phyloP scores from a whole-genome alignment of 2,888 invertebrate genomes.

The Phorcus lineatus region DNA sequence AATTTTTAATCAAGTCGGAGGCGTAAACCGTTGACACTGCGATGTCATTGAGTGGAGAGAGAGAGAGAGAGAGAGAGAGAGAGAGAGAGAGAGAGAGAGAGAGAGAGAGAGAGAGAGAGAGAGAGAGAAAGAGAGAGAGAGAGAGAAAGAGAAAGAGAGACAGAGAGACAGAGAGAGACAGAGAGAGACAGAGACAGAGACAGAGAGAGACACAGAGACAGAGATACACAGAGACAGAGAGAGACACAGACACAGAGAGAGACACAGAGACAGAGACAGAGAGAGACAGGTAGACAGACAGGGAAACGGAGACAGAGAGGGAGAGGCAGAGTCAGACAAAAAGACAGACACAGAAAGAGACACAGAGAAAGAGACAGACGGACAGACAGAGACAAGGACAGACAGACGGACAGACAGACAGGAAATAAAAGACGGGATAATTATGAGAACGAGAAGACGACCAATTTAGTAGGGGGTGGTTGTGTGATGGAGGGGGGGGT shows the following conservation, averaged over 20 bases:
- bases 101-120: conserved; percentile 18
- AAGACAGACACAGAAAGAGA: too few relatives aligned
- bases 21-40: neutral
- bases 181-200: neutral
- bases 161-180: neutral
- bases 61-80: neutral
- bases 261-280: neutral
- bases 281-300: too few relatives aligned
- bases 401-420: too few relatives aligned
- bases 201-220: neutral
- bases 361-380: too few relatives aligned
- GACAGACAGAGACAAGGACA: too few relatives aligned
- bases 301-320: too few relatives aligned
- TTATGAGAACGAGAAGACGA: too few relatives aligned
- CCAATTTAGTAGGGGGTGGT: too few relatives aligned
- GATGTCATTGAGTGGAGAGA: too few relatives aligned
- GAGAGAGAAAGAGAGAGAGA: conserved; percentile 13
- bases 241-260: conserved; percentile 13
- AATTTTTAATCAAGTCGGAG: neutral
- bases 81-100: conserved; percentile 19
- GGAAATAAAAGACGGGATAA: too few relatives aligned
- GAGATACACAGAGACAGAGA: neutral
- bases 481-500: too few relatives aligned
- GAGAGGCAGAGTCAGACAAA: too few relatives aligned
- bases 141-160: conserved; percentile 8